Percentiles rank a stretch among this genome's conserved stretches.
phyloP scores from a whole-genome alignment of 2,888 invertebrate species.

The Augiades crinisus region DNA sequence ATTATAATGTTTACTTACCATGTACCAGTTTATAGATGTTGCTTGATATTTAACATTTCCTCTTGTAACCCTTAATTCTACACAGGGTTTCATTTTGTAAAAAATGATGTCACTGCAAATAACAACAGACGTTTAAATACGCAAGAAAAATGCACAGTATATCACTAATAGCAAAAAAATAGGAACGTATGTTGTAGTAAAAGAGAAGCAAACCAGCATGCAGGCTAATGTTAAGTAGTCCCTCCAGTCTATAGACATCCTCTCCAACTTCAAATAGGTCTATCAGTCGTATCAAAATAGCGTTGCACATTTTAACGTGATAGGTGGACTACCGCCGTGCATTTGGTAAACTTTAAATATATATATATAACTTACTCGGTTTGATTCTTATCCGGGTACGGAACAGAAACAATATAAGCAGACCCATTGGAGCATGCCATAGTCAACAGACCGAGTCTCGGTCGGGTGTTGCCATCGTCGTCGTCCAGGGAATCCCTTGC shows the following conservation, averaged over 20 bases:
- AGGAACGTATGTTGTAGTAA: neutral
- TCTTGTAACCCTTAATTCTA: conserved; percentile 58
- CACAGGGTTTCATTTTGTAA: conserved; percentile 69
- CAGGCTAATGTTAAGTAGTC: too few species aligned
- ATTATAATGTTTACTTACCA: conserved; percentile 49
- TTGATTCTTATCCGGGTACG: conserved; percentile 51
- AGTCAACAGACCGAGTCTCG: conserved; percentile 85
- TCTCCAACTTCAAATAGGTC: too few species aligned
- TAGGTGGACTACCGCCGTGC: too few species aligned
- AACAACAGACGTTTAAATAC: conserved; percentile 17
- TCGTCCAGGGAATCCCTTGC: conserved; percentile 65
- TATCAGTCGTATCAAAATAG: too few species aligned
- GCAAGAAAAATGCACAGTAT: neutral
- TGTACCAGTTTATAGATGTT: conserved; percentile 73
- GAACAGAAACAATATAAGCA: conserved; percentile 83
- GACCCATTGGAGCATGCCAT: conserved; percentile 84
- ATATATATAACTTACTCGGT: neutral
- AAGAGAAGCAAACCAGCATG: too few species aligned
- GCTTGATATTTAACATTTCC: conserved; percentile 63
- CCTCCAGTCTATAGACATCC: too few species aligned
- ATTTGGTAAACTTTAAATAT: too few species aligned
- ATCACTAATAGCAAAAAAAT: neutral
- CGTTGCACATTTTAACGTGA: too few species aligned
- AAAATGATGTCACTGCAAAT: conserved; percentile 52
- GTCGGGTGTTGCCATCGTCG: conserved; percentile 24